phyloP scores from a whole-genome alignment of 2,113 vertebrate genomes.

The Phocoena phocoena region DNA sequence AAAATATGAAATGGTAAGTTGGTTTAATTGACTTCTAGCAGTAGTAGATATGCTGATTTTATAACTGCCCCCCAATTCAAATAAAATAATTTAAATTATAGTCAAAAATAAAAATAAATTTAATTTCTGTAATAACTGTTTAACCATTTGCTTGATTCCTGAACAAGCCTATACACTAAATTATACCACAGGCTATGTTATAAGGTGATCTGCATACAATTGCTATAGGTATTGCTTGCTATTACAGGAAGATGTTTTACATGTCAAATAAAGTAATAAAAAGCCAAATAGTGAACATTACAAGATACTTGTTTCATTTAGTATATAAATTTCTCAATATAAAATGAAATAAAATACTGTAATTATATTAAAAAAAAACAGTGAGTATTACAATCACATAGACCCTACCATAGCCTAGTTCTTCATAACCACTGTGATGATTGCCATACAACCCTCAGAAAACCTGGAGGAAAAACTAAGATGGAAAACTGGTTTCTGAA shows the following conservation, averaged over 20 bases:
- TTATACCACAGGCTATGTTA: neutral
- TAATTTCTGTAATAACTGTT: conserved; percentile 2
- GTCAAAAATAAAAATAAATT: neutral
- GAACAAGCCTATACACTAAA: neutral
- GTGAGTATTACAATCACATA: neutral
- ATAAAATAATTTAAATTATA: neutral
- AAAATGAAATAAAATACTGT: neutral
- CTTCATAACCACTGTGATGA: neutral
- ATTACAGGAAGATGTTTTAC: neutral
- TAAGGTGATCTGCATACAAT: neutral
- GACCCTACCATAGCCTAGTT: neutral
- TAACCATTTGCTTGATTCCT: neutral
- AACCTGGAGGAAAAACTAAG: neutral
- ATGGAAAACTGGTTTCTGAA: neutral
- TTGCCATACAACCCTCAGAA: neutral
- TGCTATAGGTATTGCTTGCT: neutral
- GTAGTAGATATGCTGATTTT: neutral
- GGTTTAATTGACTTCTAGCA: neutral
- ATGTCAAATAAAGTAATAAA: conserved; percentile 19
- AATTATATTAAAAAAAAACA: neutral
- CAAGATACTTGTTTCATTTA: neutral
- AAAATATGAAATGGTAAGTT: neutral
- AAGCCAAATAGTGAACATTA: neutral
- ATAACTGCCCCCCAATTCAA: neutral
- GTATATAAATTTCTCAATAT: neutral